These are phyloP conservation scores for Ips typographus DNA, from an alignment of 1,140 invertebrate species.

Conservation along the genomic window DNA sequence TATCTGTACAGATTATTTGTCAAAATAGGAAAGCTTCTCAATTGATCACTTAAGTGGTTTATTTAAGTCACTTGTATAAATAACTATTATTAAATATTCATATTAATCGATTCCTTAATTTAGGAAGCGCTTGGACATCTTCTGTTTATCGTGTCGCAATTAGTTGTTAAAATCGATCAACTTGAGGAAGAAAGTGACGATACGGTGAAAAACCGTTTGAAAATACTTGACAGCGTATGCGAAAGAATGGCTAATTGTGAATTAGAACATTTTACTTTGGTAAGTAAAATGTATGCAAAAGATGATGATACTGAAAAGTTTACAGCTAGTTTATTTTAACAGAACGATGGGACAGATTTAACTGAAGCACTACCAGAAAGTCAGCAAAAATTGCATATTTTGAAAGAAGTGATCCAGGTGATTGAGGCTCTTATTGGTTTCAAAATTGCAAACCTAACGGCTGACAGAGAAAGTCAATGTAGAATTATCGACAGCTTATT, in stretches of 20 bases:
- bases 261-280: slow-evolving; percentile 52
- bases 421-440: slow-evolving; percentile 59
- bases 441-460: slow-evolving; percentile 52
- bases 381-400: slow-evolving; percentile 52
- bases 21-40: too few species aligned
- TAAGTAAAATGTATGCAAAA: slow-evolving; percentile 47
- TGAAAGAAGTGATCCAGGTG: slow-evolving; percentile 53
- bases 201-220: slow-evolving; percentile 39
- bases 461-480: slow-evolving; percentile 45
- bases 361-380: slow-evolving; percentile 53
- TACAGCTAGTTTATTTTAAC: slow-evolving; percentile 4
- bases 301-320: neutral
- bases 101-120: too few species aligned
- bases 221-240: slow-evolving; percentile 42
- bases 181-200: slow-evolving; percentile 41
- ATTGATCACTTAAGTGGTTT: too few species aligned
- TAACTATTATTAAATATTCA: too few species aligned
- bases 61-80: too few species aligned
- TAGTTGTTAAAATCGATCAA: slow-evolving; percentile 41
- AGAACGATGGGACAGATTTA: slow-evolving; percentile 56
- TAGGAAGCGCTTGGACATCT: slow-evolving; percentile 51
- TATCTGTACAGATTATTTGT: too few species aligned
- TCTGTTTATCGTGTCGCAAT: slow-evolving; percentile 44
- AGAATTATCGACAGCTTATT: slow-evolving; percentile 53
- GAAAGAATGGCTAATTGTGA: slow-evolving; percentile 49